Conservation (phyloP, 2,888 invertebrate species). For the Sinohyriopsis cumingii region DNA sequence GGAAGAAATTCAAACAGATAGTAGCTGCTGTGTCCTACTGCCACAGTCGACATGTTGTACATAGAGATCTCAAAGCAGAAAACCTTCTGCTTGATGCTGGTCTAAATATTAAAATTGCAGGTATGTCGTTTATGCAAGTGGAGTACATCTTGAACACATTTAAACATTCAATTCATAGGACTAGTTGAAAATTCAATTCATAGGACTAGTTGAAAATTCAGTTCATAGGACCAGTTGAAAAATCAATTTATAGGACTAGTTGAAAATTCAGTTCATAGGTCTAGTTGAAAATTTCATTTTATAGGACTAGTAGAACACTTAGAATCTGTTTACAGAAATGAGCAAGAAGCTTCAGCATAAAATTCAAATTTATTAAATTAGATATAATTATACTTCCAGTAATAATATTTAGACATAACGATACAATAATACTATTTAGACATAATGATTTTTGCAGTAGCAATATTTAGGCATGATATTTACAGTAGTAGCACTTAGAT, state of each 20-base stretch:
- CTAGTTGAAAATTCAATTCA: neutral
- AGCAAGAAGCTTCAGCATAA: too few species aligned
- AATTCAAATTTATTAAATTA: too few species aligned
- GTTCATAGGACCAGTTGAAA: neutral
- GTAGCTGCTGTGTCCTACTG: slow-evolving; percentile 97
- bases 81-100: slow-evolving; percentile 94
- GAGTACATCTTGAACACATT: neutral
- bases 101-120: slow-evolving; percentile 93
- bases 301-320: neutral
- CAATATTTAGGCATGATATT: too few species aligned
- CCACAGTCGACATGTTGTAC: slow-evolving; percentile 93
- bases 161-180: neutral
- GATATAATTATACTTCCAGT: too few species aligned
- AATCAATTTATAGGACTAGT: neutral
- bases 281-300: neutral
- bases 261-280: neutral
- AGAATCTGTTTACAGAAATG: too few species aligned
- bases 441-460: too few species aligned
- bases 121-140: slow-evolving; percentile 33
- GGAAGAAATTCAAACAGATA: slow-evolving; percentile 94
- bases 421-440: too few species aligned
- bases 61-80: slow-evolving; percentile 87
- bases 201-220: neutral
- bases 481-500: too few species aligned
- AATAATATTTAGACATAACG: too few species aligned